Conservation (phyloP, 2,888 invertebrate genomes). For the Sepiola atlantica region DNA sequence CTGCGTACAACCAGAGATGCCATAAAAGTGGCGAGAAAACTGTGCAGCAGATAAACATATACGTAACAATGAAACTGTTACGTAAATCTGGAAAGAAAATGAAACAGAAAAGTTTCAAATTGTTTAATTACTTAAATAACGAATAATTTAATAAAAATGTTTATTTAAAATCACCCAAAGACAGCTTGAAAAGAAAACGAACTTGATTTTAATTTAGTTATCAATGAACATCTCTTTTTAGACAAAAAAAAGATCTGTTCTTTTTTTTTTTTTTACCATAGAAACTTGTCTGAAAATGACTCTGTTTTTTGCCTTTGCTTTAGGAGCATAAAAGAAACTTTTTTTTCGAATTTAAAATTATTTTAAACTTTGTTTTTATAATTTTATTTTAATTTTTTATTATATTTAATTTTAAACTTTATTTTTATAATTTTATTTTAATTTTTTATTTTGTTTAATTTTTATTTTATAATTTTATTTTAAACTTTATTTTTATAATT, state of each 20-base stretch:
- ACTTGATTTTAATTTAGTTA: neutral
- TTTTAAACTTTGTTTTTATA: no score
- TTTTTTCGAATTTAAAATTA: no score
- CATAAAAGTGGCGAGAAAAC: conserved; percentile 95
- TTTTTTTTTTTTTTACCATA: neutral
- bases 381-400: no score
- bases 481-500: no score
- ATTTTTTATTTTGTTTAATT: no score
- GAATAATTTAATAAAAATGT: neutral
- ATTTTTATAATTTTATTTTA: no score
- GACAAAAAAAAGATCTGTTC: neutral
- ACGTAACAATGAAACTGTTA: conserved; percentile 93
- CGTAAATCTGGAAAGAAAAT: conserved; percentile 85
- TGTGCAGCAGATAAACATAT: conserved; percentile 90
- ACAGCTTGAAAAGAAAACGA: neutral
- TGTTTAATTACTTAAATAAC: neutral
- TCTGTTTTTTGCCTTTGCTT: no score
- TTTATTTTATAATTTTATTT: no score
- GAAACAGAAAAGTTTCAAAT: neutral
- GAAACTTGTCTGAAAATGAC: no score
- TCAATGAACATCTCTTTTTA: neutral
- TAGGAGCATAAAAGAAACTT: no score
- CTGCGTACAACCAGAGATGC: conserved; percentile 98
- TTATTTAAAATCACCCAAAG: neutral
- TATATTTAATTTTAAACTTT: no score